Conservation (phyloP, 37 sponge, comb jelly and placozoan species). For the Mnemiopsis leidyi region DNA sequence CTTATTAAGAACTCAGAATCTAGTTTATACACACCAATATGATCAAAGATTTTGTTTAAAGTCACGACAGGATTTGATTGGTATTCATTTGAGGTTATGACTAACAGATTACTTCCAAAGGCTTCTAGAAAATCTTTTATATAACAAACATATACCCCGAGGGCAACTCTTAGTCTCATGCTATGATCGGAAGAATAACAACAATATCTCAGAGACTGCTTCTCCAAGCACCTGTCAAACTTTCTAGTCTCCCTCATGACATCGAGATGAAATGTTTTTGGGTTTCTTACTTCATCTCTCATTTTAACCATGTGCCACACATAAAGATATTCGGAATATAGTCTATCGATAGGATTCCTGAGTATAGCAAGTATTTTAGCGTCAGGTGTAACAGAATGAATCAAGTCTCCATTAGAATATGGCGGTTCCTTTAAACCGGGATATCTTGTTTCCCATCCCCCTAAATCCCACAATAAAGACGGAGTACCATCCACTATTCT, state of each 20-base stretch:
- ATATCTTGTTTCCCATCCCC: slow-evolving; percentile 14
- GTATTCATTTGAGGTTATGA: background rate
- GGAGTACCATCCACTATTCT: slow-evolving; percentile 39
- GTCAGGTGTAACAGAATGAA: slow-evolving; percentile 63
- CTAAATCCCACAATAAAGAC: slow-evolving; percentile 5
- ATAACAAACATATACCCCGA: slow-evolving; percentile 17
- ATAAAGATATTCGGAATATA: slow-evolving; percentile 71
- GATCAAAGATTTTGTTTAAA: background rate
- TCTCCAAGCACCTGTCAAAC: background rate
- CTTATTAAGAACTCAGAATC: background rate
- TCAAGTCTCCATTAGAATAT: slow-evolving; percentile 34
- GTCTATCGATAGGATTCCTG: slow-evolving; percentile 68
- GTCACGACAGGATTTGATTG: background rate
- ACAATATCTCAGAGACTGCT: background rate
- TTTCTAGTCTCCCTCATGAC: background rate
- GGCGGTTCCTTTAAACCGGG: background rate
- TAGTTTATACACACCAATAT: background rate
- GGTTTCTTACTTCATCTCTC: background rate
- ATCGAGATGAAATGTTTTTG: background rate
- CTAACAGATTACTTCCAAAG: background rate
- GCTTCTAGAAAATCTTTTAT: background rate
- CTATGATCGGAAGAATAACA: slow-evolving; percentile 12
- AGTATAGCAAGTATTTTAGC: slow-evolving; percentile 69
- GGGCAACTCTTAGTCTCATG: background rate
- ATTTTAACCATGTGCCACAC: background rate